Evolutionary conservation across 2,888 invertebrate genomes (phyloP).

Genomic region (Volucella inflata): DNA sequence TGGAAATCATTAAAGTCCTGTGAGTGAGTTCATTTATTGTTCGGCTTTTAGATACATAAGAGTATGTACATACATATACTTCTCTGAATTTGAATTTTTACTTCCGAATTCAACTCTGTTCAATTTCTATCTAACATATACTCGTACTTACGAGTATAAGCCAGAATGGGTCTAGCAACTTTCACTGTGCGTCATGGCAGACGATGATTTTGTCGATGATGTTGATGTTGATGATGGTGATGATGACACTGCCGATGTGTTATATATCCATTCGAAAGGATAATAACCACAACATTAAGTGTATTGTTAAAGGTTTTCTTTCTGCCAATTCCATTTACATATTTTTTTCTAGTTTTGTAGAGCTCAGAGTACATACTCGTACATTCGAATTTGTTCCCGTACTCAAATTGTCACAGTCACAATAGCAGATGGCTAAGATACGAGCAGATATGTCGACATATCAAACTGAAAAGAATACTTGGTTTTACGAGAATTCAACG

Average conservation of each 20-base stretch:
- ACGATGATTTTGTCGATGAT: slow-evolving; percentile 26
- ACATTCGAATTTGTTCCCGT: slow-evolving; percentile 12
- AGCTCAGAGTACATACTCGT: not conserved
- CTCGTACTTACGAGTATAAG: not conserved
- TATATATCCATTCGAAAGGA: slow-evolving; percentile 68
- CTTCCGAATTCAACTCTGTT: slow-evolving; percentile 42
- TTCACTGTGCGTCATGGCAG: not conserved
- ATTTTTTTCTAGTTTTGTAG: not conserved
- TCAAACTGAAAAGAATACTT: slow-evolving; percentile 66
- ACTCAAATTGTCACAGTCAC: slow-evolving; percentile 1
- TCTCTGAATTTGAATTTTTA: slow-evolving; percentile 72
- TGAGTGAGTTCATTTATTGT: slow-evolving; percentile 69
- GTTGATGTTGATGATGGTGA: slow-evolving; percentile 35
- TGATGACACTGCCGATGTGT: slow-evolving; percentile 62
- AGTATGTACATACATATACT: slow-evolving; percentile 11
- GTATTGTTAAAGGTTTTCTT: slow-evolving; percentile 68
- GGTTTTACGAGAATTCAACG: slow-evolving; percentile 59
- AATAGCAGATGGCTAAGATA: not conserved
- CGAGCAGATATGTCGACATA: slow-evolving; percentile 37
- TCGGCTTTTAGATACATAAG: slow-evolving; percentile 53
- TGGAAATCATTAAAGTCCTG: slow-evolving; percentile 44
- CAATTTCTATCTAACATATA: not conserved
- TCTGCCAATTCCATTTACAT: slow-evolving; percentile 62
- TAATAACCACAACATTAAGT: slow-evolving; percentile 71
- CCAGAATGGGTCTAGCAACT: slow-evolving; percentile 24